Evolutionary conservation across 2,797 vertebrate genomes (phyloP).

Genomic region (Dryobates pubescens): DNA sequence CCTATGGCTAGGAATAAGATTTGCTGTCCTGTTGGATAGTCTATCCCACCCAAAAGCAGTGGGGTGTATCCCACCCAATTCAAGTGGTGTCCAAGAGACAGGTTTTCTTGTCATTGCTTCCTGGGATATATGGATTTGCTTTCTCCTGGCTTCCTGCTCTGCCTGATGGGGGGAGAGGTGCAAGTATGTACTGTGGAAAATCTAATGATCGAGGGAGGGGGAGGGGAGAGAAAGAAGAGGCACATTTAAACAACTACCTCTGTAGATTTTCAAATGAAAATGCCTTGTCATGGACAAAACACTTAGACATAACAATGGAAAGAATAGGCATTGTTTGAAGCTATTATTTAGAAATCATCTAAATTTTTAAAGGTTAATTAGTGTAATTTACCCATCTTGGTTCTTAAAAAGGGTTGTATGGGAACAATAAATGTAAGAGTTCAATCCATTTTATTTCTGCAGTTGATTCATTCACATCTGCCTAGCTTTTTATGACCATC

Average conservation of each 20-base stretch:
- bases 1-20: not conserved
- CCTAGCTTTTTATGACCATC: slow-evolving; percentile 79
- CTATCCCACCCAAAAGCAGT: not conserved
- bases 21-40: not conserved
- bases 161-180: not conserved
- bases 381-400: slow-evolving; percentile 90
- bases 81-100: not conserved
- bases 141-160: not conserved
- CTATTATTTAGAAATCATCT: slow-evolving; percentile 90
- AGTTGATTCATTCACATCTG: slow-evolving; percentile 80
- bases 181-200: slow-evolving; percentile 17
- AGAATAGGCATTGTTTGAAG: slow-evolving; percentile 84
- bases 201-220: not conserved
- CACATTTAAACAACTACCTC: slow-evolving; percentile 43
- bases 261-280: slow-evolving; percentile 60
- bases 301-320: slow-evolving; percentile 73
- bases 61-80: not conserved
- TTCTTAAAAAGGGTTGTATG: slow-evolving; percentile 89
- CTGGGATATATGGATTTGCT: not conserved
- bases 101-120: not conserved
- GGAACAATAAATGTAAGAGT: slow-evolving; percentile 84
- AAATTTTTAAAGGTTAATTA: slow-evolving; percentile 92
- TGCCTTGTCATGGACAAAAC: slow-evolving; percentile 69
- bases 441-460: slow-evolving; percentile 83
- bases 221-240: slow-evolving; percentile 26